Base-by-base conservation (phyloP, 2,113 vertebrate species). In the Triplophysa tibetana region DNA sequence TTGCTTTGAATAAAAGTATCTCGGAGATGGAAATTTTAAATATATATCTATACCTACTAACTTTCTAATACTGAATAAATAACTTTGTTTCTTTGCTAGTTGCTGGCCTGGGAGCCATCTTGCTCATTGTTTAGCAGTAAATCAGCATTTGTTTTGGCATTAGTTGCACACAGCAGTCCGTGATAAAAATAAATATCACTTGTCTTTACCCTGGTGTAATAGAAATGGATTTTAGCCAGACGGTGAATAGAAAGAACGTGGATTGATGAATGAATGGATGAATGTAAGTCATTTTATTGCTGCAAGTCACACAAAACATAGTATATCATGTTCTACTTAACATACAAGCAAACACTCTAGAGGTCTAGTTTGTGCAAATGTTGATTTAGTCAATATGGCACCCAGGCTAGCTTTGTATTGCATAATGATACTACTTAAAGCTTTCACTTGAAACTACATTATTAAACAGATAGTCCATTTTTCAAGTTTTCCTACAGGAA, bases 381-480 rank as follows among this genome's bases (percentile, higher is more conserved):
- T 48, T 26, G 21, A 26, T 78, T 75, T 61, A 67, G 62, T 64
- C 33, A 78, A 26, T 76, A 68, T 81, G 75, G 82, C 82, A 79
- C 79, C 81, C 74, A 84, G 82, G 77, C 62, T 78, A 70, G 81
- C 64, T 75, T 66, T 43, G 24, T 81, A 87, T 81, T 83, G 84
- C 79, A 84, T 80, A 81, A 77, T 78, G 74, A 83, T 82, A 85
- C 85, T 82, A 82, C 29, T 76, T 88, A 87, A 90, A 88, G 82
- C 86, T 90, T 79, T 70, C 14, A 84, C 69, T 70, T 80, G 54
- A 67, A 82, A 82, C 85, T 81, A 86, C 78, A 77, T 48, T 86
- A 84, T 82, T 82, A 88, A 85, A 83, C 70, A 64, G 26, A 75
- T 79, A 50, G 41, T 84, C 38, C 8, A 67, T 63, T 63, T 75